Evolutionary conservation across 2,888 invertebrate species (phyloP), one percentile per base, ranked within the genome.

Genomic region (Sympetrum striolatum): DNA sequence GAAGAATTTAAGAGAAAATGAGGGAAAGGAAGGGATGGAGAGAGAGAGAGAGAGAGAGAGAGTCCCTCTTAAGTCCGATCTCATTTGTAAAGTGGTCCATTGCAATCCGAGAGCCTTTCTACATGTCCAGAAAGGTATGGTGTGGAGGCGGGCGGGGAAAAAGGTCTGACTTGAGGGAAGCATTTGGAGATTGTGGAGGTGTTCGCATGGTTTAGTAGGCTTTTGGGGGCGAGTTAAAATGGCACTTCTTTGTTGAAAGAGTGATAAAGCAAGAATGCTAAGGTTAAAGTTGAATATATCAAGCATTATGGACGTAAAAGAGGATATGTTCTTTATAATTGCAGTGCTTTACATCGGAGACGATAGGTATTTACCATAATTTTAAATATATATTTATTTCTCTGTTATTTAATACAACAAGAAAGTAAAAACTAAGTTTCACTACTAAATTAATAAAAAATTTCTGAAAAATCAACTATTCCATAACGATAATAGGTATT

Each of bases 1-100:
- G 35, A 5, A 37, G 5, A 4, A 64, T 12, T n/a, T 22, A 22
- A 1, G 12, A 15, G 10, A 80, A 37, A 80, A 31, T 15, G 58
- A 35, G 58, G 15, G 82, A 60, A n/a, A n/a, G n/a, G n/a, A n/a
- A n/a, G n/a, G n/a, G n/a, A n/a, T n/a, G 53, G 31, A 31, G 10
- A 14, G 31, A 25, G 25, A 31, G 53, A n/a, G 25, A 14, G 81
- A 25, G 25, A 53, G 3, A 35, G 82, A 31, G 5, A 18, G 48
- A 25, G 22, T 58, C 86, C 31, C 58, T 58, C 86, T 58, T 35
- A 86, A 15, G 86, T 60, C 86, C 58, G 86, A 58, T 60, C 86
- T 86, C 86, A 86, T 86, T 86, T 86, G 86, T 86, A 60, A 58
- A 86, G 86, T 86, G 86, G 86, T 86, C 86, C 86, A 86, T 86